Evolutionary conservation across 2,888 invertebrate species (phyloP).

Genomic region (Melanargia galathea): DNA sequence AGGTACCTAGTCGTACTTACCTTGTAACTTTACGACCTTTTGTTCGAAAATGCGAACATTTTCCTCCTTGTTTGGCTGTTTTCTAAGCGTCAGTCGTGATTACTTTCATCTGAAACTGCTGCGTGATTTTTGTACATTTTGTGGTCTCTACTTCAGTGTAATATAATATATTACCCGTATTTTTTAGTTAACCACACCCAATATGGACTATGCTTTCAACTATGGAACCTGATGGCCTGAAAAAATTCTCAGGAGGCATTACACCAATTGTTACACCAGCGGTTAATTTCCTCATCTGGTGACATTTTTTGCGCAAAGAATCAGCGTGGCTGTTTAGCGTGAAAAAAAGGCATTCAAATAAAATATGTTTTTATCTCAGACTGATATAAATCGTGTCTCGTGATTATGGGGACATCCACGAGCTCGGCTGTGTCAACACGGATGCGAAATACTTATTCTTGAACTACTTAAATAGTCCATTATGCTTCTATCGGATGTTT

Average conservation of each 20-base stretch:
- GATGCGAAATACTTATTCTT: conserved; percentile 10
- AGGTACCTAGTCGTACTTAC: too few species aligned
- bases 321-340: too few species aligned
- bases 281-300: too few species aligned
- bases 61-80: conserved; percentile 13
- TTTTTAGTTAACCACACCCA: not conserved
- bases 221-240: too few species aligned
- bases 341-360: too few species aligned
- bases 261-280: too few species aligned
- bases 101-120: not conserved
- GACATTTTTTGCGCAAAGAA: too few species aligned
- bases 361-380: too few species aligned
- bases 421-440: not conserved
- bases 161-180: not conserved
- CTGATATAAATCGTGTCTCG: too few species aligned
- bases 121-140: conserved; percentile 5
- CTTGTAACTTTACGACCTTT: conserved; percentile 9
- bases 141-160: not conserved
- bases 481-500: conserved; percentile 9
- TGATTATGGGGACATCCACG: too few species aligned
- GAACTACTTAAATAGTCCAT: conserved; percentile 11
- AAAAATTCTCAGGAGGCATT: too few species aligned
- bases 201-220: not conserved
- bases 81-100: conserved; percentile 1
- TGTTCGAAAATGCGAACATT: conserved; percentile 13